A percentile compares a stretch with the other conserved stretches of the same genome.
phyloP scores from a whole-genome alignment of 2,113 vertebrate genomes.

The Pseudopodoces humilis region DNA sequence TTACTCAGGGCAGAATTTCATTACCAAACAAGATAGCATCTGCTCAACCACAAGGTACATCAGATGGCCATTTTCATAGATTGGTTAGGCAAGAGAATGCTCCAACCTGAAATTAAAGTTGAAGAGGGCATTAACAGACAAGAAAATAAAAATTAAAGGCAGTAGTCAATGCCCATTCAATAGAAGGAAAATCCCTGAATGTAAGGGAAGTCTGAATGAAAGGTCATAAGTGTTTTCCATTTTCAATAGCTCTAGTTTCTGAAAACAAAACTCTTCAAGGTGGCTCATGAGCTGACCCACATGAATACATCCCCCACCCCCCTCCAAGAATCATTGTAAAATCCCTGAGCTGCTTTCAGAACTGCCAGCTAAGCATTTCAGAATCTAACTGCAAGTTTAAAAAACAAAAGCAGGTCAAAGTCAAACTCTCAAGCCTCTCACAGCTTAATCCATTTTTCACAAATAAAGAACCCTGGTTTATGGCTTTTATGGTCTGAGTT shows the following conservation, averaged over 20 bases:
- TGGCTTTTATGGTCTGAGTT: not conserved
- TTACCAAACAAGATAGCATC: conserved; percentile 42
- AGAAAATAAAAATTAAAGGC: not conserved
- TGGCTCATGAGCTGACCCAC: not conserved
- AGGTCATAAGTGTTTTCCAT: not conserved
- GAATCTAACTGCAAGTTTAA: not conserved
- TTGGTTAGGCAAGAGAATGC: not conserved
- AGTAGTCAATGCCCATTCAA: not conserved
- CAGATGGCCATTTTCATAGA: conserved; percentile 1
- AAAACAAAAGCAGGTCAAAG: conserved; percentile 51
- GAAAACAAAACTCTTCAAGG: conserved; percentile 7
- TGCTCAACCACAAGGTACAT: conserved; percentile 6
- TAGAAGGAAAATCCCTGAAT: not conserved
- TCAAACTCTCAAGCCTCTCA: not conserved
- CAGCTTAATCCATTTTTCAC: not conserved
- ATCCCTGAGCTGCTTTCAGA: conserved; percentile 5
- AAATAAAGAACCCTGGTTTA: not conserved
- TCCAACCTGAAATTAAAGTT: not conserved
- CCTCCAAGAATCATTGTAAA: not conserved
- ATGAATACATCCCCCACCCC: not conserved
- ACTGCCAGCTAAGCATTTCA: conserved; percentile 24
- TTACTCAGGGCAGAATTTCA: conserved; percentile 43
- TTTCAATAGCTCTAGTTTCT: not conserved
- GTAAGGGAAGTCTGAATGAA: not conserved
- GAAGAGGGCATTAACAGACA: not conserved